Percentiles rank a stretch among this genome's conserved stretches.
Conservation (phyloP, 2,113 vertebrate genomes). For the Narcine bancroftii region DNA sequence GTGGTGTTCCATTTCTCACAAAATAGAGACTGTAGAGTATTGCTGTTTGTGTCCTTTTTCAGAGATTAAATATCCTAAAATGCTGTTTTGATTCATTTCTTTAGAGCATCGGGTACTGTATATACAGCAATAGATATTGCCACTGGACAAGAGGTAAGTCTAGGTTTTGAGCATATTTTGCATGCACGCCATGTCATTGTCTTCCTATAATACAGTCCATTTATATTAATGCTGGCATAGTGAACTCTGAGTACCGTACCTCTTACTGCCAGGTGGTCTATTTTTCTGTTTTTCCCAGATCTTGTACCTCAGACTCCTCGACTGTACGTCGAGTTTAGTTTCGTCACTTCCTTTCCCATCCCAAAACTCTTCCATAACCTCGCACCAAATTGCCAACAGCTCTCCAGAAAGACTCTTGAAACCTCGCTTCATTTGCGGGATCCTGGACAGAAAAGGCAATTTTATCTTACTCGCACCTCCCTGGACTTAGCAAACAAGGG, state of each 20-base stretch:
- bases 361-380: not conserved
- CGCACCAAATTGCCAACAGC: too few relatives aligned
- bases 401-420: not conserved
- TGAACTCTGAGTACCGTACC: not conserved
- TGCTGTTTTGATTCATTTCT: constrained; percentile 44
- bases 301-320: not conserved
- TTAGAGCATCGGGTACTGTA: constrained; percentile 89
- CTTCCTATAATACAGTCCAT: not conserved
- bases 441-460: not conserved
- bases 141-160: constrained; percentile 84
- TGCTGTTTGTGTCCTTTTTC: not conserved
- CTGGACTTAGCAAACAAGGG: not conserved
- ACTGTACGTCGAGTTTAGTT: not conserved
- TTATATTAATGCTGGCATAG: not conserved
- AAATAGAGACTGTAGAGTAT: too few relatives aligned
- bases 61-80: constrained; percentile 17
- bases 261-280: not conserved
- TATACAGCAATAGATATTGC: constrained; percentile 97
- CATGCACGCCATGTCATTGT: too few relatives aligned
- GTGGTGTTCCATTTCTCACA: not conserved
- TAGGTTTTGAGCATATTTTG: not conserved
- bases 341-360: not conserved
- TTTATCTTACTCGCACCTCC: not conserved
- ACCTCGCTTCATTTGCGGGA: not conserved
- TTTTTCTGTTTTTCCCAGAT: not conserved